phyloP scores from a whole-genome alignment of 2,113 vertebrate species.

The Proteles cristata region DNA sequence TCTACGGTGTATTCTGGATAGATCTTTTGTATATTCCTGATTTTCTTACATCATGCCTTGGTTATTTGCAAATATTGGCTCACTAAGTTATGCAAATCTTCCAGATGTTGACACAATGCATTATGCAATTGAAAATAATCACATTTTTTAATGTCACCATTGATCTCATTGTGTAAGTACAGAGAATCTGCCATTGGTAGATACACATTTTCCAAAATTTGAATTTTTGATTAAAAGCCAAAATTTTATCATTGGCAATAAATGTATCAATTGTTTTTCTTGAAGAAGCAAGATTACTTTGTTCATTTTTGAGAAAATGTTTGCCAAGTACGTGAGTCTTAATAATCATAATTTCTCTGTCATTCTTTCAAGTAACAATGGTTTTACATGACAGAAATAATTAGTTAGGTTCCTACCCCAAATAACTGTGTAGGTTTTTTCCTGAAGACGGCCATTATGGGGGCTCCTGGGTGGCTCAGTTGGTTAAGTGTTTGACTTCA shows the following conservation, averaged over 20 bases:
- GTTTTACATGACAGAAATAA: neutral
- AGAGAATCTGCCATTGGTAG: constrained; percentile 43
- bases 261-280: constrained; percentile 46
- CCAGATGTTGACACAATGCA: constrained; percentile 60
- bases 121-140: constrained; percentile 1
- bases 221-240: constrained; percentile 44
- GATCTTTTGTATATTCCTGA: neutral
- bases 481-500: no score
- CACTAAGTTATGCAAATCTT: constrained; percentile 39
- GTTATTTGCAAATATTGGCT: constrained; percentile 41
- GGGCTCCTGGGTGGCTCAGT: no score
- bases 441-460: neutral
- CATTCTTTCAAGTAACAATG: constrained; percentile 36
- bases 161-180: constrained; percentile 42
- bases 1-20: constrained; percentile 12
- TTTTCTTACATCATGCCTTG: constrained; percentile 19
- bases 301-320: constrained; percentile 25
- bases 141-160: constrained; percentile 32
- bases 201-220: constrained; percentile 33
- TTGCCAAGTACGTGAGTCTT: constrained; percentile 41
- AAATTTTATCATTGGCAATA: constrained; percentile 47
- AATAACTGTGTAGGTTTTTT: neutral
- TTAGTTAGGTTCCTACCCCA: neutral
- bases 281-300: constrained; percentile 49
- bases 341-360: constrained; percentile 27